A percentile compares a stretch with the other conserved stretches of the same genome.
These are phyloP conservation scores for Hippasteria phrygiana DNA, from an alignment of 53 echinoderm and acorn worm species.

Conservation along the genomic window DNA sequence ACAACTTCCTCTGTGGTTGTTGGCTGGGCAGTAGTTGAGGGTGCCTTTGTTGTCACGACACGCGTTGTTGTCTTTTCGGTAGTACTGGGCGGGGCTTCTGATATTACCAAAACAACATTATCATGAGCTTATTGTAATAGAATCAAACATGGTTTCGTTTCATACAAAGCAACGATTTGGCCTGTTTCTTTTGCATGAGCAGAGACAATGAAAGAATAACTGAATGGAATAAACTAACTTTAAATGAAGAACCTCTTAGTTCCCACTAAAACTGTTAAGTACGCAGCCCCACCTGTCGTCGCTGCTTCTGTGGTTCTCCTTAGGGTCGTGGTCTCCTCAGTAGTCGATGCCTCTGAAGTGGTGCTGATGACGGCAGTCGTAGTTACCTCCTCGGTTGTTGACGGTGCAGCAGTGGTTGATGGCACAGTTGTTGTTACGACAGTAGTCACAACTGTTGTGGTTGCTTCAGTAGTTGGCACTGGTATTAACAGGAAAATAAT, in stretches of 20 bases:
- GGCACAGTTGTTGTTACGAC: too few relatives aligned
- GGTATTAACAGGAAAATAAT: too few relatives aligned
- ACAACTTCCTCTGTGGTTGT: constrained; percentile 12
- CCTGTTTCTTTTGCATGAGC: too few relatives aligned
- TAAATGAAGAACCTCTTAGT: not conserved
- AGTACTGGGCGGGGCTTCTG: not conserved
- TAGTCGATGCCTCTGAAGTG: not conserved
- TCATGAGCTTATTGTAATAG: too few relatives aligned
- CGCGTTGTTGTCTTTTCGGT: not conserved
- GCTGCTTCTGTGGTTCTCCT: not conserved
- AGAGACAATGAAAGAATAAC: too few relatives aligned
- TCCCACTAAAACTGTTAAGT: too few relatives aligned
- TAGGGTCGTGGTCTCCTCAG: not conserved
- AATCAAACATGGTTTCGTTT: too few relatives aligned
- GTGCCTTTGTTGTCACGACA: constrained; percentile 11
- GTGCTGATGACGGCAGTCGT: constrained; percentile 2
- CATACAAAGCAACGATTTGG: too few relatives aligned
- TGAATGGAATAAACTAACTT: too few relatives aligned
- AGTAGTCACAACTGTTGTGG: not conserved
- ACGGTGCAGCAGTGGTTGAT: not conserved
- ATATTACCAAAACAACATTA: too few relatives aligned
- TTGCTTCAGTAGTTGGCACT: not conserved
- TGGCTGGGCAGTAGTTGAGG: constrained; percentile 13
- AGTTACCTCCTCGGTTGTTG: constrained; percentile 22
- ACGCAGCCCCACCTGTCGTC: not conserved